A percentile compares a stretch with the other conserved stretches of the same genome.
These are phyloP conservation scores for Paramuricea clavata DNA, from an alignment of 92 coral and sea anemone genomes.

Conservation along the genomic window DNA sequence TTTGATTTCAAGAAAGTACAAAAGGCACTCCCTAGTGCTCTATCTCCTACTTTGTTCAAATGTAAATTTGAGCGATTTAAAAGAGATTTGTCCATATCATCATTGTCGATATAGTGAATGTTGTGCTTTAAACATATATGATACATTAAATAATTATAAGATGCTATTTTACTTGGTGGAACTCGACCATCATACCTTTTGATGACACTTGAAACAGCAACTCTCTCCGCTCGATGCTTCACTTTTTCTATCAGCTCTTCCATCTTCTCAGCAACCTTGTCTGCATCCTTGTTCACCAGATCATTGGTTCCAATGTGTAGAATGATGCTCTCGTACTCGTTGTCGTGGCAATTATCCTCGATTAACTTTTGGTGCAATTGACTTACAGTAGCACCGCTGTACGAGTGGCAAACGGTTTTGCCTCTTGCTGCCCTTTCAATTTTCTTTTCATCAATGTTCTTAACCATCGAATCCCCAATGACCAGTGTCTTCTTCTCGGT, in stretches of 20 bases:
- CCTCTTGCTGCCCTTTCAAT: no score
- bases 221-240: neutral
- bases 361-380: neutral
- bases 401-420: constrained; percentile 3
- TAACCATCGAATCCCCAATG: no score
- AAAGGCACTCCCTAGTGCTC: constrained; percentile 22
- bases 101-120: constrained; percentile 14
- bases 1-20: constrained; percentile 20
- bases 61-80: constrained; percentile 13
- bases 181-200: constrained; percentile 11
- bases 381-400: constrained; percentile 5
- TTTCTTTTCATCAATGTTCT: no score
- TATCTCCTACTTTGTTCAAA: constrained; percentile 20
- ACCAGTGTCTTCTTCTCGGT: no score
- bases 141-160: neutral
- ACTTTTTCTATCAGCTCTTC: neutral
- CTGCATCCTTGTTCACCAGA: no score
- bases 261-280: constrained; percentile 11
- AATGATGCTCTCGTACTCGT: neutral
- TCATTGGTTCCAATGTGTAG: neutral
- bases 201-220: constrained; percentile 15
- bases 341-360: neutral
- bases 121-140: neutral
- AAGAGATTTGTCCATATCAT: neutral
- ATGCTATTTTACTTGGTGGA: neutral